phyloP scores from a whole-genome alignment of 92 coral and sea anemone species.

The Paragorgia papillata region DNA sequence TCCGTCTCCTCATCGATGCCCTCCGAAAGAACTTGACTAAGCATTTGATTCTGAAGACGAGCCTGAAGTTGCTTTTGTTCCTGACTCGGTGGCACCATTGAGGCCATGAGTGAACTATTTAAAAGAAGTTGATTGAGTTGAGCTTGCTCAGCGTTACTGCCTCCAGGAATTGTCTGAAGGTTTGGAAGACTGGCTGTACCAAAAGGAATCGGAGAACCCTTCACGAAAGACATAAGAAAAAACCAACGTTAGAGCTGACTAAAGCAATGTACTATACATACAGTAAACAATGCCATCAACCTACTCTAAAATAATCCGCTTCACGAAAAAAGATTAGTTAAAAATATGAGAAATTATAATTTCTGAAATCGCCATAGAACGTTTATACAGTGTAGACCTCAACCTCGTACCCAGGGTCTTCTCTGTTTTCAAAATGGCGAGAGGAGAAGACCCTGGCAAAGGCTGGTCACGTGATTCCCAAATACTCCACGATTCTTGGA shows the following conservation, averaged over 20 bases:
- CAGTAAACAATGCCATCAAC: too few relatives aligned
- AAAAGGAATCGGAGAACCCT: slow-evolving; percentile 79
- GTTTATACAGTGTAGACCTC: too few relatives aligned
- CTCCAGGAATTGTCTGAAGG: slow-evolving; percentile 90
- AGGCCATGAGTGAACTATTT: slow-evolving; percentile 48
- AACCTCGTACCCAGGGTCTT: too few relatives aligned
- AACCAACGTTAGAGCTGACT: neutral
- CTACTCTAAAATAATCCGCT: too few relatives aligned
- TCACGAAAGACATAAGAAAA: neutral
- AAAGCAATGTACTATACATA: too few relatives aligned
- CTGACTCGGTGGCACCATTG: slow-evolving; percentile 37
- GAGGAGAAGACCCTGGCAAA: too few relatives aligned
- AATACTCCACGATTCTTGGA: too few relatives aligned
- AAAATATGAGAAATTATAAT: too few relatives aligned
- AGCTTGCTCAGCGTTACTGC: slow-evolving; percentile 73
- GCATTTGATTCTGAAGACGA: slow-evolving; percentile 76
- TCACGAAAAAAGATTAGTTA: too few relatives aligned
- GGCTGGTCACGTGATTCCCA: too few relatives aligned
- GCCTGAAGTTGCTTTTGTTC: slow-evolving; percentile 52
- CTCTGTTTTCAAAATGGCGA: too few relatives aligned
- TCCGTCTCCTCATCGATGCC: slow-evolving; percentile 96
- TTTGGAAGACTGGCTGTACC: slow-evolving; percentile 94
- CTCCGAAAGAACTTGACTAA: slow-evolving; percentile 81
- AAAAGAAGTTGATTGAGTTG: slow-evolving; percentile 77
- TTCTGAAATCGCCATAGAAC: too few relatives aligned